Evolutionary conservation across 2,888 invertebrate genomes (phyloP), one percentile per base, ranked within the genome.

Genomic region (Catocala fraxini): DNA sequence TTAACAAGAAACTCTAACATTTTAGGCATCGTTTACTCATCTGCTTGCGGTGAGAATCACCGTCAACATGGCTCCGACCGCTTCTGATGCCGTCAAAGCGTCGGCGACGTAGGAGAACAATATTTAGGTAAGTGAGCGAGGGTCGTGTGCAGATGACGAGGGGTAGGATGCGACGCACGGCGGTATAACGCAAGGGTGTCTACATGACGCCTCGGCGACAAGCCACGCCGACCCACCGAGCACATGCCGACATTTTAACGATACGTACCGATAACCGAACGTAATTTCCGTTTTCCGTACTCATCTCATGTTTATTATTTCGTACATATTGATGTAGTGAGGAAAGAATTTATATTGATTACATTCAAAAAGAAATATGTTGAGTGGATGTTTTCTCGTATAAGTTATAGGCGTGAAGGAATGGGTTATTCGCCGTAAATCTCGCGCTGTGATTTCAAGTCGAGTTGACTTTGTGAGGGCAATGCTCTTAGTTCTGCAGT

Each of bases 251-350:
- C 68, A 63, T 68, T 65, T 70, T 66, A 73, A 74, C 65, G 70
- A 74, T 75, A 74, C 63, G 56, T 53, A 35, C 70, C 63, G 76
- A 74, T 74, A 75, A 70, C 63, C 67, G 63, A 73, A 65, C 62
- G 65, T 64, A 75, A 74, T 74, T 65, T 75, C 74, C 74, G 76
- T 55, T 75, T 65, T 62, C 65, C 59, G 59, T 60, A 62, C 66
- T 58, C 60, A 74, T 73, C 53, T 65, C 56, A 62, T 64, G 63
- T 67, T 61, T 74, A 63, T 72, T 75, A 64, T 75, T 68, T 70
- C 25, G 51, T 64, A 69, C 57, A 73, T 65, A 69, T 60, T 51
- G 56, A 35, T 49, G 45, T 51, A 53, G 45, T 49, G 48, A 64
- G 34, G 47, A 63, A 71, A 34, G 35, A 59, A 56, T 62, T 62